phyloP scores from a whole-genome alignment of 2,113 vertebrate species.

The Cebidichthys violaceus region DNA sequence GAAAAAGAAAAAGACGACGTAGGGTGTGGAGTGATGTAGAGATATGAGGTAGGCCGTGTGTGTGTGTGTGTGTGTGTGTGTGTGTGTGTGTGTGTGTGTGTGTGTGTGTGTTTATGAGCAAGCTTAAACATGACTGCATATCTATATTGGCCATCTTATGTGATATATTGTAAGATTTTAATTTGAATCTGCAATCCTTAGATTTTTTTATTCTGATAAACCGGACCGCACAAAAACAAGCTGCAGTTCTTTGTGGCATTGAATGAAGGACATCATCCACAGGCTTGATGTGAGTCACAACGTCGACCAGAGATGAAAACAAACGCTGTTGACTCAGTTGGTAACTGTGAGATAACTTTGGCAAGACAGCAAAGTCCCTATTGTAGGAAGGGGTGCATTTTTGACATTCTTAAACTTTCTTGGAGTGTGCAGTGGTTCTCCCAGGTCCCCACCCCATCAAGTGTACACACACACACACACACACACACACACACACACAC shows the following conservation, averaged over 20 bases:
- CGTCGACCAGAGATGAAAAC: not conserved
- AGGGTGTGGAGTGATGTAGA: not conserved
- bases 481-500: conserved; percentile 6
- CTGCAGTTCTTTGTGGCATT: not conserved
- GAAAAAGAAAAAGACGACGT: not conserved
- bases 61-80: not conserved
- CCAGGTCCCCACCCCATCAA: not conserved
- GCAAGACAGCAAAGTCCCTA: conserved; percentile 2
- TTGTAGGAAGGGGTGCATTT: conserved; percentile 24
- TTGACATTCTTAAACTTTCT: conserved; percentile 19
- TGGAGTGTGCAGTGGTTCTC: not conserved
- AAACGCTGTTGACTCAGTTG: not conserved
- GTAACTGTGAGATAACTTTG: conserved; percentile 8
- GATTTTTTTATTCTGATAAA: not conserved
- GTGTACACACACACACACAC: not conserved
- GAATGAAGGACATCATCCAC: not conserved
- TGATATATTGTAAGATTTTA: not conserved
- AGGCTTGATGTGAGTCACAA: not conserved
- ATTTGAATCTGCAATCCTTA: not conserved
- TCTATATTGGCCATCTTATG: not conserved
- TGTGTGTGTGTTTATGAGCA: not conserved
- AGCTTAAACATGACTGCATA: not conserved
- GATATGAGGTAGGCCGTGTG: not conserved
- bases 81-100: not conserved
- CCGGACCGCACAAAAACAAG: not conserved